These are phyloP conservation scores for Tetragonula clypearis DNA, from an alignment of 1,140 invertebrate species.

Conservation along the genomic window DNA sequence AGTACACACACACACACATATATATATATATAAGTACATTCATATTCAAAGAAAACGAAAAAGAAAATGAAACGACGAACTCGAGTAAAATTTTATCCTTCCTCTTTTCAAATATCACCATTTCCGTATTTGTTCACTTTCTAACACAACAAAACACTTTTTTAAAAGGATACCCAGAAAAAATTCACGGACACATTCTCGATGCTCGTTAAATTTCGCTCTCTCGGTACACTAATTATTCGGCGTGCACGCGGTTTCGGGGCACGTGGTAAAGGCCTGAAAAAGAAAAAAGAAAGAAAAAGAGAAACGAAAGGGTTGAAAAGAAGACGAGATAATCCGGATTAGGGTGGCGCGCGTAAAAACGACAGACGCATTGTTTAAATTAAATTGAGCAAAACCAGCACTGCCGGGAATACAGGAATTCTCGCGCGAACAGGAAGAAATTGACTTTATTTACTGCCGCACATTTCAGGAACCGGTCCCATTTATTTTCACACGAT, in stretches of 20 bases:
- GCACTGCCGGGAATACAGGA: not conserved
- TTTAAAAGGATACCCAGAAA: not conserved
- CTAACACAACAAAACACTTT: not conserved
- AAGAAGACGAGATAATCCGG: conserved; percentile 27
- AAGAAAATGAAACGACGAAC: no score
- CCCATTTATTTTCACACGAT: conserved; percentile 13
- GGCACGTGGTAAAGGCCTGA: not conserved
- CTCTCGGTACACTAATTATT: not conserved
- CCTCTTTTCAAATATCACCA: no score
- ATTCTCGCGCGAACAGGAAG: conserved; percentile 33
- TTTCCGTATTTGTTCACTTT: no score
- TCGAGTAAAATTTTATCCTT: no score
- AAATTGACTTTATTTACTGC: conserved; percentile 41
- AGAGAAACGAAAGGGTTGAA: conserved; percentile 11
- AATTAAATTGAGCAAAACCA: conserved; percentile 41
- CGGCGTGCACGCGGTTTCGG: not conserved
- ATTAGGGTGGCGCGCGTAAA: not conserved
- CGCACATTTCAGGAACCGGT: conserved; percentile 12
- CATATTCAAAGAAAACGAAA: no score
- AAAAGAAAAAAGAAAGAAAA: no score
- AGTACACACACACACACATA: no score
- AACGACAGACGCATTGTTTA: conserved; percentile 32
- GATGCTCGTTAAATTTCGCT: not conserved
- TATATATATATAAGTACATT: no score
- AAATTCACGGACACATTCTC: not conserved